Evolutionary conservation across 2,888 invertebrate species (phyloP), one percentile per base, ranked within the genome.

Genomic region (Troilus luridus): DNA sequence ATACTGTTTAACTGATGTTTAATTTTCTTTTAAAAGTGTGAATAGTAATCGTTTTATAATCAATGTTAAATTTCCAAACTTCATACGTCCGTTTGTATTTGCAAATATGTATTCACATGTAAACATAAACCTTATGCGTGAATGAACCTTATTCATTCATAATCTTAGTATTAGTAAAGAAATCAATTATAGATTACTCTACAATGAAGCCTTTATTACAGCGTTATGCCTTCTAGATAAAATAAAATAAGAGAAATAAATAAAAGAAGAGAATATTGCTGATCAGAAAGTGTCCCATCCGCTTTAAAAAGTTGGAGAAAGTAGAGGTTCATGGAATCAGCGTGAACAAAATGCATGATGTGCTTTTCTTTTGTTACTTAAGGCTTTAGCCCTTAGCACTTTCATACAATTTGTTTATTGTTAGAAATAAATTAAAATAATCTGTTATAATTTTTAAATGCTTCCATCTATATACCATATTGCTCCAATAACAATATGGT

Each of bases 281-380:
- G 72, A 41, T 77, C 72, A 1, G 72, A 77, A 41, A 77, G 27
- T 41, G 41, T 77, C 41, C 72, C 17, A 77, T 77, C 27, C 27
- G 27, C 27, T 41, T 77, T 17, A 77, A 77, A 77, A 77, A 77
- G 41, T 41, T 0, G 72, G 72, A 41, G 72, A 77, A 77, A 77
- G 72, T 77, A 19, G 27, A 77, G 17, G 17, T 77, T 77, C 27
- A 27, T 41, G 72, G 41, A 77, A 41, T 77, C 72, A 77, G 72
- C 72, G 72, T 77, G 72, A 77, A 77, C 72, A 19, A 77, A 77
- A 77, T 77, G 27, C 72, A 77, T 77, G 72, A 77, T 77, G 72
- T 41, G 72, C 27, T 7, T 77, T 77, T 77, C 72, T 19, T 77
- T 77, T 77, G 72, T 77, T 14, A 77, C 12, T 19, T 17, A 77